phyloP scores from a whole-genome alignment of 2,797 vertebrate species.

The Argya squamiceps region DNA sequence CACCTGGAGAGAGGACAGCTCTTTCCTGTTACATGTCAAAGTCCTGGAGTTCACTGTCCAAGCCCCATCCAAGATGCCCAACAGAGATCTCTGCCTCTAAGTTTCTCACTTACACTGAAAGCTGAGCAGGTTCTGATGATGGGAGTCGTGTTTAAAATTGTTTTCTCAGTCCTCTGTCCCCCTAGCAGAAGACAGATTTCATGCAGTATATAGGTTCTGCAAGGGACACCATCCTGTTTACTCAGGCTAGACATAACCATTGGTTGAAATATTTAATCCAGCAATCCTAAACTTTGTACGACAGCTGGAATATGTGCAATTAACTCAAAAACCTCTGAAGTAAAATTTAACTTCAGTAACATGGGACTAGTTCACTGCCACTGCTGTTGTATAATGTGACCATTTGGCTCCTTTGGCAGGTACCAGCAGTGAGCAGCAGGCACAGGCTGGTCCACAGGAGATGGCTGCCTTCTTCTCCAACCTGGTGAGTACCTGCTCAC shows the following conservation, averaged over 20 bases:
- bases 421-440: background rate
- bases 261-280: slow-evolving; percentile 67
- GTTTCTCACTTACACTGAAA: background rate
- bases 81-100: background rate
- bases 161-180: background rate
- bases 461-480: slow-evolving; percentile 51
- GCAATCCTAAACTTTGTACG: slow-evolving; percentile 54
- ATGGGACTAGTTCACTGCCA: background rate
- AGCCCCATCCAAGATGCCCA: background rate
- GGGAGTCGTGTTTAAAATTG: background rate
- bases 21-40: background rate
- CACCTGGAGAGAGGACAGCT: background rate
- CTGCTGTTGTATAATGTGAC: background rate
- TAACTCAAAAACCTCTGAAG: slow-evolving; percentile 42
- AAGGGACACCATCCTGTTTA: background rate
- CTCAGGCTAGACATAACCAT: background rate
- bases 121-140: background rate
- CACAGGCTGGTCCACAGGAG: background rate
- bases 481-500: slow-evolving; percentile 53
- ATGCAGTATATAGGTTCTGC: background rate
- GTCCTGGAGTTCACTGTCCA: background rate
- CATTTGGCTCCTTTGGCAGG: background rate
- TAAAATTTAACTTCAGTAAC: slow-evolving; percentile 68
- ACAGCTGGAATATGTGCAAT: slow-evolving; percentile 15
- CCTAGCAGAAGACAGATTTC: background rate